Percentiles rank a stretch among this genome's conserved stretches.
Evolutionary conservation across 2,797 vertebrate species (phyloP).

Genomic region (Echeneis naucrates): DNA sequence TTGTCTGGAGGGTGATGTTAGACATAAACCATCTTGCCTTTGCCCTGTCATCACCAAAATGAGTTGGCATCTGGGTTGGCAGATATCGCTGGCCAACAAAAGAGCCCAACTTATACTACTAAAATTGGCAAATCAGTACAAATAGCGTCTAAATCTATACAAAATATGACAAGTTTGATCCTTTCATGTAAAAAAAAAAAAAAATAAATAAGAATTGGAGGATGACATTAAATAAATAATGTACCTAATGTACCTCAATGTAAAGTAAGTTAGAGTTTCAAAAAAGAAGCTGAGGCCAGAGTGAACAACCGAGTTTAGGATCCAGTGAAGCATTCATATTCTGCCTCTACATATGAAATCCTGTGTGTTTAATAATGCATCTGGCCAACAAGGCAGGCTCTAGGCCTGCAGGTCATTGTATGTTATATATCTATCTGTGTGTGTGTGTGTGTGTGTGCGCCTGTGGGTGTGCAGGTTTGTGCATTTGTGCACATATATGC

Average conservation of each 20-base stretch:
- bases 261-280: constrained; percentile 17
- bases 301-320: constrained; percentile 38
- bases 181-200: not conserved
- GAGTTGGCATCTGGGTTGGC: not conserved
- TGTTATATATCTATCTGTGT: constrained; percentile 31
- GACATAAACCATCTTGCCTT: not conserved
- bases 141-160: not conserved
- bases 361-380: constrained; percentile 80
- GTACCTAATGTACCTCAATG: constrained; percentile 4
- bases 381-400: constrained; percentile 73
- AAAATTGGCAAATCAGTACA: constrained; percentile 3
- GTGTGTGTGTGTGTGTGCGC: not conserved
- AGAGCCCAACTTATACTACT: not conserved
- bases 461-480: not conserved
- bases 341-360: constrained; percentile 75
- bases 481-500: constrained; percentile 1
- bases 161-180: not conserved
- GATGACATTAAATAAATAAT: constrained; percentile 12
- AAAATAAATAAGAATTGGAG: not conserved
- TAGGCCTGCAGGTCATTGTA: constrained; percentile 70
- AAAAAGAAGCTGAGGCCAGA: constrained; percentile 29
- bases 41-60: not conserved
- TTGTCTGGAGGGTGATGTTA: not conserved
- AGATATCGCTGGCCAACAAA: constrained; percentile 8
- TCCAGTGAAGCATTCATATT: constrained; percentile 67